Percentiles rank a stretch among this genome's conserved stretches.
Evolutionary conservation across 53 echinoderm and acorn worm species (phyloP).

Genomic region (Glandiceps talaboti): DNA sequence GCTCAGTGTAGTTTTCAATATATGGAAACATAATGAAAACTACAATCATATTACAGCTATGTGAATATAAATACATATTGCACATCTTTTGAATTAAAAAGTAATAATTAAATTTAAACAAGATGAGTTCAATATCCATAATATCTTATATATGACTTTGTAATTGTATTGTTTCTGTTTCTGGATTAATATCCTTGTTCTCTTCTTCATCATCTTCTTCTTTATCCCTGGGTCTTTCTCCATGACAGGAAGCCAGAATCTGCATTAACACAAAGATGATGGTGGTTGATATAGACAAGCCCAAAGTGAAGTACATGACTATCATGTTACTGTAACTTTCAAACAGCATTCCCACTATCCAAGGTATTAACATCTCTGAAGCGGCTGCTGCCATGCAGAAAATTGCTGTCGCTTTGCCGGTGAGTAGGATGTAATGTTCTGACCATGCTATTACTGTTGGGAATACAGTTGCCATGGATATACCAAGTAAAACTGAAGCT

Average conservation of each 20-base stretch:
- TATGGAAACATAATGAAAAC: too few species aligned
- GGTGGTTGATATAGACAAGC: conserved; percentile 14
- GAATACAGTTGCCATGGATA: conserved; percentile 88
- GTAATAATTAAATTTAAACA: too few species aligned
- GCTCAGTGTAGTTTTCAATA: too few species aligned
- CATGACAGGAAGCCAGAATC: conserved; percentile 32
- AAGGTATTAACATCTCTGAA: conserved; percentile 78
- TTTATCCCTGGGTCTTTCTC: too few species aligned
- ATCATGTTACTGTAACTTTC: conserved; percentile 12
- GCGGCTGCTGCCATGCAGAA: conserved; percentile 53
- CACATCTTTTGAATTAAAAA: too few species aligned
- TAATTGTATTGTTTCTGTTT: too few species aligned
- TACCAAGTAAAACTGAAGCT: conserved; percentile 44
- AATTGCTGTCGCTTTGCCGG: conserved; percentile 58
- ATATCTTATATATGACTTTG: too few species aligned
- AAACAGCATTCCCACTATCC: conserved; percentile 37
- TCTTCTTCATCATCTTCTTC: too few species aligned
- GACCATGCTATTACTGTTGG: conserved; percentile 87
- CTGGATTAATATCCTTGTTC: too few species aligned
- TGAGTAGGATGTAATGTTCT: conserved; percentile 54
- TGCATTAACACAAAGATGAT: conserved; percentile 40
- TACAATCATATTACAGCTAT: too few species aligned
- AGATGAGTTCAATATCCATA: too few species aligned
- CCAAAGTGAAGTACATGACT: conserved; percentile 67
- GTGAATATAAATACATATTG: too few species aligned